Evolutionary conservation across 2,113 vertebrate species (phyloP).

Genomic region (Phalacrocorax pelagicus): DNA sequence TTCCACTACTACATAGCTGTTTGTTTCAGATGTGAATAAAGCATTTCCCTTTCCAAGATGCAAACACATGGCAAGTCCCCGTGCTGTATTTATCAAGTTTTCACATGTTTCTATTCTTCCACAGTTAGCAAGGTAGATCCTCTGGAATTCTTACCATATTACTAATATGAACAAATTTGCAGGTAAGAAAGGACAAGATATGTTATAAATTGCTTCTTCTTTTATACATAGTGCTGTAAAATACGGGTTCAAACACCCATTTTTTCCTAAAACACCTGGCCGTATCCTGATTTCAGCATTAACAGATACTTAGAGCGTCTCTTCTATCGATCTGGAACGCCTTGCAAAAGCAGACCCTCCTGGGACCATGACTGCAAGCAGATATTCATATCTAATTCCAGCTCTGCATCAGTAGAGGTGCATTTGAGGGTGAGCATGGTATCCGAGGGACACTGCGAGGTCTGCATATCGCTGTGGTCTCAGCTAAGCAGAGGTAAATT

Average conservation of each 20-base stretch:
- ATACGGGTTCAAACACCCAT: background rate
- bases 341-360: background rate
- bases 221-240: background rate
- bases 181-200: background rate
- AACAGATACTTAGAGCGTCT: background rate
- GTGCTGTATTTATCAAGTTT: background rate
- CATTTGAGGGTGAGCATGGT: background rate
- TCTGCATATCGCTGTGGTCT: background rate
- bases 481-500: background rate
- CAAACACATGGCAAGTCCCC: background rate
- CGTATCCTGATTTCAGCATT: background rate
- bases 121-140: background rate
- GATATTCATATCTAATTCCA: background rate
- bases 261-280: background rate
- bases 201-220: fast-evolving
- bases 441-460: too few relatives aligned
- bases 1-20: background rate
- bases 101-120: background rate
- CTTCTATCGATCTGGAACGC: background rate
- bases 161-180: background rate
- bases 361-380: background rate
- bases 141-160: background rate
- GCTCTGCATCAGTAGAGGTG: background rate
- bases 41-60: background rate
- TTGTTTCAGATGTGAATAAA: background rate